Evolutionary conservation across 2,888 invertebrate genomes (phyloP).

Genomic region (Philonicus albiceps): DNA sequence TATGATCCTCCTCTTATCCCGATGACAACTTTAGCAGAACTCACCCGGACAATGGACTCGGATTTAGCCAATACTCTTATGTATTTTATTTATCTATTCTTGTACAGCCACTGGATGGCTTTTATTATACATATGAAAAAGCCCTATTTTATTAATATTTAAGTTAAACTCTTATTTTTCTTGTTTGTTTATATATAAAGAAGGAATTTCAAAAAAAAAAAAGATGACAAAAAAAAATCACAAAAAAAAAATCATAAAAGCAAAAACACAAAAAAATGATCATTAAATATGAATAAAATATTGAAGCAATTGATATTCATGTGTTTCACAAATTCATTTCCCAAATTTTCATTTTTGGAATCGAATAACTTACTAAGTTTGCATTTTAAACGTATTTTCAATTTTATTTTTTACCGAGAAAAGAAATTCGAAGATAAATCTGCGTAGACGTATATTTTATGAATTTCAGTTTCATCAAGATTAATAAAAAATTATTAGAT

Average conservation of each 20-base stretch:
- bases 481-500: background rate
- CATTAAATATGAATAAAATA: constrained; percentile 31
- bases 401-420: too few relatives aligned
- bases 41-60: constrained; percentile 44
- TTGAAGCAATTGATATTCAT: constrained; percentile 21
- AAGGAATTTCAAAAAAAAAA: constrained; percentile 34
- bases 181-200: constrained; percentile 35
- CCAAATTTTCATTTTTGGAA: background rate
- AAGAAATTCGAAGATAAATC: too few relatives aligned
- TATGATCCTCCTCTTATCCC: constrained; percentile 20
- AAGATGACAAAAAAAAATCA: background rate
- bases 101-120: constrained; percentile 7
- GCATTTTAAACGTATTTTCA: too few relatives aligned
- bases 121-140: constrained; percentile 22
- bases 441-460: too few relatives aligned
- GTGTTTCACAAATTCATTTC: background rate
- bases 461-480: too few relatives aligned
- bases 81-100: constrained; percentile 45
- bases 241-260: constrained; percentile 9
- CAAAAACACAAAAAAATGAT: constrained; percentile 25
- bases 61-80: constrained; percentile 46
- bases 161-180: constrained; percentile 32
- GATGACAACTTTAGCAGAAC: constrained; percentile 45
- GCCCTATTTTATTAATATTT: constrained; percentile 31
- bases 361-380: too few relatives aligned